Percentiles rank a stretch among this genome's conserved stretches.
These are phyloP conservation scores for Amphiduros pacificus DNA, from an alignment of 2,888 invertebrate species.

Conservation along the genomic window DNA sequence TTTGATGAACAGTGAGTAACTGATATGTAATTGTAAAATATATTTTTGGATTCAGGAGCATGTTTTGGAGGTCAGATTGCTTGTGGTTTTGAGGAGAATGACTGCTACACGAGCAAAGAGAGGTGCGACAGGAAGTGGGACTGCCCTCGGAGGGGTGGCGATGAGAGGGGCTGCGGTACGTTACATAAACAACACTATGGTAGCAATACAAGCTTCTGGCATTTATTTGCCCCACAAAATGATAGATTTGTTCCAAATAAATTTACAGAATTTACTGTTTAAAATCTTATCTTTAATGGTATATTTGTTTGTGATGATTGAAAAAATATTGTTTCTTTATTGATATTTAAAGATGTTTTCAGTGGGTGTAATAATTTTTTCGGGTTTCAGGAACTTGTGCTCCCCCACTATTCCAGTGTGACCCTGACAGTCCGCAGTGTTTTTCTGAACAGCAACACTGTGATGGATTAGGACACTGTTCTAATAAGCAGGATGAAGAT, in stretches of 20 bases:
- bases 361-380: not conserved
- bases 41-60: conserved; percentile 9
- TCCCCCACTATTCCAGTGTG: conserved; percentile 2
- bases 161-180: conserved; percentile 50
- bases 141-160: conserved; percentile 43
- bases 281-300: no score
- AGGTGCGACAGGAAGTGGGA: conserved; percentile 51
- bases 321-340: no score
- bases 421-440: conserved; percentile 29
- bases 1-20: no score
- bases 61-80: conserved; percentile 14
- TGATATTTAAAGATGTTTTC: not conserved
- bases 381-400: conserved; percentile 8
- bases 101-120: conserved; percentile 21
- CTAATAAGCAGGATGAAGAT: conserved; percentile 46
- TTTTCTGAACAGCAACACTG: conserved; percentile 45
- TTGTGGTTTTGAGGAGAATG: conserved; percentile 15
- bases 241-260: no score
- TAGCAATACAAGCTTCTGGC: no score
- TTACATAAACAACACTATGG: no score
- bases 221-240: no score
- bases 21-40: not conserved
- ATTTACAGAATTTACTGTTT: no score
- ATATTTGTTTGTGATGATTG: no score
- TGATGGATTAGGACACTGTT: conserved; percentile 45